Conservation (phyloP, 1,140 invertebrate genomes). For the Zaprionus kolodkinae region DNA sequence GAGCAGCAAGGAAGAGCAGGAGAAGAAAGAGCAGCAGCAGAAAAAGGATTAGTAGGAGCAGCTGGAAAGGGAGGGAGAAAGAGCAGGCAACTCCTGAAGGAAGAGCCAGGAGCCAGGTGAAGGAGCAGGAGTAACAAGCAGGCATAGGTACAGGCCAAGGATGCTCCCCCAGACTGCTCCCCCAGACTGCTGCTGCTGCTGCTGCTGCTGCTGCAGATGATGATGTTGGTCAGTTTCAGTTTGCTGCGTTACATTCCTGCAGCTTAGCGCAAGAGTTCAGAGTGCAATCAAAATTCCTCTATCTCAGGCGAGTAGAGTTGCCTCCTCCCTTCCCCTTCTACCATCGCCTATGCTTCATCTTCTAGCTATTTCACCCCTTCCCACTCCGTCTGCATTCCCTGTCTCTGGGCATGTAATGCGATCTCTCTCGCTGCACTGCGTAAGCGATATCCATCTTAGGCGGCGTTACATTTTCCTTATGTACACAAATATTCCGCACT, state of each 20-base stretch:
- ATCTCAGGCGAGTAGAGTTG: too few species aligned
- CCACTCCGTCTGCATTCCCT: constrained; percentile 2
- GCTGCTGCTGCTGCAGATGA: neutral
- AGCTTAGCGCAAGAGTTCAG: constrained; percentile 19
- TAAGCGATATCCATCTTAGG: constrained; percentile 76
- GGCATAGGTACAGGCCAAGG: neutral
- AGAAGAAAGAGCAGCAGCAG: neutral
- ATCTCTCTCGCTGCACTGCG: constrained; percentile 53
- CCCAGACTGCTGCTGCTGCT: too few species aligned
- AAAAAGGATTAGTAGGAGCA: too few species aligned
- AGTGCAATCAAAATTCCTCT: constrained; percentile 11
- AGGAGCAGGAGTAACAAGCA: neutral
- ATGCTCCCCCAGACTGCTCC: neutral
- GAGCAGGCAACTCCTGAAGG: too few species aligned
- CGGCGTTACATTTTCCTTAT: constrained; percentile 64
- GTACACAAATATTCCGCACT: constrained; percentile 22
- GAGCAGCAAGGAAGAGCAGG: neutral
- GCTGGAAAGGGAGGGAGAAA: neutral
- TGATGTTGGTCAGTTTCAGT: neutral
- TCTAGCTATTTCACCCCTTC: neutral
- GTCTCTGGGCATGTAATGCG: constrained; percentile 6
- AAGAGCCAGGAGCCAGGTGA: too few species aligned
- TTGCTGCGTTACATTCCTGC: neutral
- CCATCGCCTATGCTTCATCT: neutral
- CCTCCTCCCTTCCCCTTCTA: neutral